Evolutionary conservation across 2,888 invertebrate genomes (phyloP).

Genomic region (Eupithecia centaureata): DNA sequence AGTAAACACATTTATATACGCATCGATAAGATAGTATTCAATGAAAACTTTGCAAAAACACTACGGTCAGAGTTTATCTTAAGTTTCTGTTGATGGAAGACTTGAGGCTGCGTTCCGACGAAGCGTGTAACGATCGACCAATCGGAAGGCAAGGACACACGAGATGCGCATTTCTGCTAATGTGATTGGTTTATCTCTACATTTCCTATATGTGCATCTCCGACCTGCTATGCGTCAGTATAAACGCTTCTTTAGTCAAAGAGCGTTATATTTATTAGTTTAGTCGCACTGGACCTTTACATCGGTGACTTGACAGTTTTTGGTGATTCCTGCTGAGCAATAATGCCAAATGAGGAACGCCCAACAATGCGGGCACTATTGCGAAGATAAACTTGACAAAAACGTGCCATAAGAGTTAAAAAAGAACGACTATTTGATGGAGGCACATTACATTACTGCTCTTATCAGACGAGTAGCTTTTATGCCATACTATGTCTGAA

Average conservation of each 20-base stretch:
- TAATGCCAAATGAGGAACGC: not conserved
- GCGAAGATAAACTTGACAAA: not conserved
- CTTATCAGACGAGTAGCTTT: not conserved
- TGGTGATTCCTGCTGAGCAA: not conserved
- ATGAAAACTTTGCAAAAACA: slow-evolving; percentile 9
- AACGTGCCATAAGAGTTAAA: not conserved
- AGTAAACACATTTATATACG: slow-evolving; percentile 12
- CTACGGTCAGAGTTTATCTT: slow-evolving; percentile 1
- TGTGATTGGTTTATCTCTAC: not conserved
- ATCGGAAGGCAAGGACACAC: not conserved
- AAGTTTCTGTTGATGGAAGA: not conserved
- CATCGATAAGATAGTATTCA: slow-evolving; percentile 10
- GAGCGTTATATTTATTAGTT: too few relatives aligned
- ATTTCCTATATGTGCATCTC: not conserved
- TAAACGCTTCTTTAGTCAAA: not conserved
- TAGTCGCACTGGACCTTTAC: too few relatives aligned
- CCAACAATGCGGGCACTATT: not conserved
- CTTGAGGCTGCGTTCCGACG: not conserved
- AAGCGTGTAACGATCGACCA: not conserved
- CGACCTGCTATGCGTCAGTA: not conserved
- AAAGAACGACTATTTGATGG: not conserved
- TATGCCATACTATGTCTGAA: not conserved
- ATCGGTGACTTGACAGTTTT: not conserved
- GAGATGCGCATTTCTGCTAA: not conserved
- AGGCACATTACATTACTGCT: not conserved